These are phyloP conservation scores for Amphipyra tragopoginis DNA, from an alignment of 2,888 invertebrate genomes.

Conservation along the genomic window DNA sequence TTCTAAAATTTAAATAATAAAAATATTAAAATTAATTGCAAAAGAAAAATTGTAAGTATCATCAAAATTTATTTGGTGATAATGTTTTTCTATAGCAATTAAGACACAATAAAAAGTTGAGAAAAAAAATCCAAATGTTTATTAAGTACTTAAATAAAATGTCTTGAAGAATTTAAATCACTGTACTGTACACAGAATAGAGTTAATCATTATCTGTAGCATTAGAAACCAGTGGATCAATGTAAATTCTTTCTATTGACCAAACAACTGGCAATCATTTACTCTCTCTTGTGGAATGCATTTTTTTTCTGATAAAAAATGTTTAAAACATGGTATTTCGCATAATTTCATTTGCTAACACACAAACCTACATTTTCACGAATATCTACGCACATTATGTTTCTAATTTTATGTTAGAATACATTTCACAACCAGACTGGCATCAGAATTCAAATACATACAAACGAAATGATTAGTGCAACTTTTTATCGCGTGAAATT, in stretches of 20 bases:
- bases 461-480: constrained; percentile 14
- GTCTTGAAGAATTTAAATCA: too few relatives aligned
- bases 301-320: constrained; percentile 47
- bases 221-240: constrained; percentile 26
- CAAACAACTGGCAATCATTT: constrained; percentile 36
- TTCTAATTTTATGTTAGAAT: constrained; percentile 19
- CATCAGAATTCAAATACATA: constrained; percentile 35
- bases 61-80: too few relatives aligned
- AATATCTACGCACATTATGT: constrained; percentile 7
- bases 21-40: too few relatives aligned
- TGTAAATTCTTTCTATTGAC: constrained; percentile 39
- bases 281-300: constrained; percentile 56
- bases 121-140: too few relatives aligned
- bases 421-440: constrained; percentile 21
- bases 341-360: constrained; percentile 21
- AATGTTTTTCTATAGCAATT: too few relatives aligned
- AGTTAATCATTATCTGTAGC: constrained; percentile 5
- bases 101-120: too few relatives aligned
- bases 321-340: constrained; percentile 38
- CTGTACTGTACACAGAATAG: neutral
- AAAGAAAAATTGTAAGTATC: too few relatives aligned
- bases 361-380: constrained; percentile 31
- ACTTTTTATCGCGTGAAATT: constrained; percentile 44
- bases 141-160: too few relatives aligned
- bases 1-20: too few relatives aligned